Evolutionary conservation across 2,888 invertebrate genomes (phyloP), one percentile per base, ranked within the genome.

Genomic region (Tipula helvola): DNA sequence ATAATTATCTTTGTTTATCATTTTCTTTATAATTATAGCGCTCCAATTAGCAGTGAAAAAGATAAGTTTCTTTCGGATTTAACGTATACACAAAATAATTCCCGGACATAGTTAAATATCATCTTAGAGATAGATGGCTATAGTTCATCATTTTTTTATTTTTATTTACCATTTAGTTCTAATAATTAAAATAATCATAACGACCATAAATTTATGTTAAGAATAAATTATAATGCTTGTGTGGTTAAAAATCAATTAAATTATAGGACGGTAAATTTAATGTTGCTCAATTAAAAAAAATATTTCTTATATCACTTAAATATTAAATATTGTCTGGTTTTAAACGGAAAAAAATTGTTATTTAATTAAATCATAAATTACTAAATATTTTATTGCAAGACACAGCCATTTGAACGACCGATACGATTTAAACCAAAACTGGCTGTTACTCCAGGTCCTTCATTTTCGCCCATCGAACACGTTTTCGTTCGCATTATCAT

Each of bases 401-500:
- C 89, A 89, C 93, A 93, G 88, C 92, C 93, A 57, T 91, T 91
- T 13, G 92, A 90, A 86, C 93, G 90, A 10, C 92, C 92, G 84
- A 93, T 90, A 87, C 93, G 91, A 89, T 93, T 93, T 87, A 93
- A 89, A 87, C 91, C 93, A 87, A 93, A 91, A 88, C 93, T 92
- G 87, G 93, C 93, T 87, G 93, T 93, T 36, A 93, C 92, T 88
- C 93, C 93, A 18, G 93, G 92, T 86, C 93, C 93, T 87, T 94
- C 95, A 87, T 93, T 93, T 87, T 95, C 95, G 28, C 94, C 95
- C 91, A 95, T 93, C 89, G 95, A 94, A 92, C 95, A 94, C 87
- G 96, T 96, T 92, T 96, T 96, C 88, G 95, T 96, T 91, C 96
- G 94, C 95, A 97, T 96, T 89, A 96, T 95, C 94, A 97, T 95